phyloP scores from a whole-genome alignment of 2,888 invertebrate genomes.

The Scaptodrosophila latifasciaeformis region DNA sequence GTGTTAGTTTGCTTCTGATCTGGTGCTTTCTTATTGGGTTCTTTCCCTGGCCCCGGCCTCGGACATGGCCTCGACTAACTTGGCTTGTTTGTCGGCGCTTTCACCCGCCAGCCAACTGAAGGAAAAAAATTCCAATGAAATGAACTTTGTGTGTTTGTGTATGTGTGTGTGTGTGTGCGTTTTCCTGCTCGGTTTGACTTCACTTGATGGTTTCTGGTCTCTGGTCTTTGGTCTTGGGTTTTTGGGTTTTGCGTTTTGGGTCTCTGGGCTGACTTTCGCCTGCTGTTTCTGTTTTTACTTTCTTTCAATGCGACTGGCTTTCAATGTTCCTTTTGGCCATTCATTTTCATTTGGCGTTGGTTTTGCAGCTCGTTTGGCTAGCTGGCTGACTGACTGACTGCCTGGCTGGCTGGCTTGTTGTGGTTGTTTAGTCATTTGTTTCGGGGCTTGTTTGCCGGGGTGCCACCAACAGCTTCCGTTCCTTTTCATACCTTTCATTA shows the following conservation, averaged over 20 bases:
- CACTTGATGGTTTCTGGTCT: too few relatives aligned
- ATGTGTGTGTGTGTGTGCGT: slow-evolving; percentile 1
- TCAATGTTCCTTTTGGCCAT: not conserved
- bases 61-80: too few relatives aligned
- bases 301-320: not conserved
- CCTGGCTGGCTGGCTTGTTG: too few relatives aligned
- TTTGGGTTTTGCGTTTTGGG: not conserved
- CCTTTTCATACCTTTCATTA: too few relatives aligned
- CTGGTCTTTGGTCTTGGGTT: too few relatives aligned
- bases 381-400: not conserved
- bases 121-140: not conserved
- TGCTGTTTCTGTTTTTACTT: not conserved
- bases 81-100: not conserved
- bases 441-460: not conserved
- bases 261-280: not conserved
- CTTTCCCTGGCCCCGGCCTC: too few relatives aligned
- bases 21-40: too few relatives aligned
- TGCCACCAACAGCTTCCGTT: not conserved
- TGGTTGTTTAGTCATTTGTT: slow-evolving; percentile 4
- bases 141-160: slow-evolving; percentile 1
- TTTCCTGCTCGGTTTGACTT: not conserved
- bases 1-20: too few relatives aligned
- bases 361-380: slow-evolving; percentile 4
- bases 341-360: slow-evolving; percentile 4
- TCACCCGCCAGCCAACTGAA: slow-evolving; percentile 2